Percentiles rank a stretch among this genome's conserved stretches.
phyloP scores from a whole-genome alignment of 2,888 invertebrate genomes.

The Chrysomela aeneicollis region DNA sequence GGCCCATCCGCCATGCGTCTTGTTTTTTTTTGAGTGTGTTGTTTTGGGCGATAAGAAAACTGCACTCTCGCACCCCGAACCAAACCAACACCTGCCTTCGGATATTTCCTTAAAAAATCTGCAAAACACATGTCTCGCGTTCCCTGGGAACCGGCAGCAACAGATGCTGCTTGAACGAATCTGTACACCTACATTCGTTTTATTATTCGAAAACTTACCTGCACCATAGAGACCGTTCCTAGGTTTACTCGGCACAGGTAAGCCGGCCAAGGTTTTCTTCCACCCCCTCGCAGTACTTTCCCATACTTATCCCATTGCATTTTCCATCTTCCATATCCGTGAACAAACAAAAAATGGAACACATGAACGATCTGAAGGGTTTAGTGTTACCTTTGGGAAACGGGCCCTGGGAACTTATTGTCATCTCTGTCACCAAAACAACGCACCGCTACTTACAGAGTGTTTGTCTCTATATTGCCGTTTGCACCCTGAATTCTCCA shows the following conservation, averaged over 20 bases:
- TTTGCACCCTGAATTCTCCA: too few relatives aligned
- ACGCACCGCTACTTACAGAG: too few relatives aligned
- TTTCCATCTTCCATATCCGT: conserved; percentile 22
- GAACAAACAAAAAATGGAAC: conserved; percentile 14
- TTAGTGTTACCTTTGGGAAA: neutral
- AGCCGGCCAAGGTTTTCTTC: conserved; percentile 27
- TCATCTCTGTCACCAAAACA: conserved; percentile 1
- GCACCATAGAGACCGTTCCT: conserved; percentile 43
- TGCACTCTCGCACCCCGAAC: conserved; percentile 29
- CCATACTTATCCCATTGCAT: conserved; percentile 36
- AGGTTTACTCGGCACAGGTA: conserved; percentile 44
- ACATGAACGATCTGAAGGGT: conserved; percentile 4
- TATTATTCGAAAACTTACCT: conserved; percentile 47
- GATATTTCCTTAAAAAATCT: conserved; percentile 51
- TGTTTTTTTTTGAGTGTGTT: conserved; percentile 13
- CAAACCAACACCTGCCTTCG: conserved; percentile 51
- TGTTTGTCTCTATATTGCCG: too few relatives aligned
- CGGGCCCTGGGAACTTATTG: neutral
- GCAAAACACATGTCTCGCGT: conserved; percentile 53
- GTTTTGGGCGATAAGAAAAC: conserved; percentile 33
- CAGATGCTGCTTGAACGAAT: conserved; percentile 50
- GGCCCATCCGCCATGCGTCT: neutral
- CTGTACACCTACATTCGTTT: conserved; percentile 50
- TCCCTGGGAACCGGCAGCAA: conserved; percentile 52
- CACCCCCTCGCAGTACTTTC: conserved; percentile 36